Base-by-base conservation (phyloP, 1,140 invertebrate genomes). In the Ceratosolen solmsi region DNA sequence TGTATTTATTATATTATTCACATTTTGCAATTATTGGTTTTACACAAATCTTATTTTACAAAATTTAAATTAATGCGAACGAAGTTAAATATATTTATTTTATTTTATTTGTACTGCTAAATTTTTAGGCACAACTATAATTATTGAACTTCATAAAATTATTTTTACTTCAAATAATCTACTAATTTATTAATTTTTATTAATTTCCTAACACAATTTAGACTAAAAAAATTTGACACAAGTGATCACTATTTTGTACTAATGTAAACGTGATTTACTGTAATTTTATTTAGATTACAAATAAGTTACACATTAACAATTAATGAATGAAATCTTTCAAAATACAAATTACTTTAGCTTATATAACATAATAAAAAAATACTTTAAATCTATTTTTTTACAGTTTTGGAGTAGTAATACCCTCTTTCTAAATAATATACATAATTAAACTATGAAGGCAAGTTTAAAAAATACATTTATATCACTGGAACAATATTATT, bases 311-410 rank as follows among this genome's bases (percentile, higher is more conserved):
- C 11, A n/a, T 80, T 73, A 80, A 73, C 27, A 38, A 73, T 80
- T 51, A 75, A 41, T 65, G 25, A 51, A 65, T 54, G n/a, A 74
- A 74, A n/a, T 56, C 63, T 65, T 73, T 65, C 2, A 74, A 5
- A 65, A 51, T 72, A 75, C 11, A 63, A 54, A 15, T 80, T 36
- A 74, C 17, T 54, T 13, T 65, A 75, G n/a, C 1, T 75, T 81
- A 65, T 74, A 38, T 54, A 74, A 80, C 22, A 25, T 33, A 73
- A 70, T 73, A 80, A 80, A 80, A 71, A 80, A 80, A 80, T 80
- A 80, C 36, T 74, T 54, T 8, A 80, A 49, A 51, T 36, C 20
- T 73, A 73, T 65, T 25, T 51, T 51, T 80, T 80, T 80, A 74
- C 33, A 74, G 46, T 58, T 51, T 51, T 38, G 49, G 11, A 38